Evolutionary conservation across 2,888 invertebrate genomes (phyloP), one percentile per base, ranked within the genome.

Genomic region (Apotomis capreana): DNA sequence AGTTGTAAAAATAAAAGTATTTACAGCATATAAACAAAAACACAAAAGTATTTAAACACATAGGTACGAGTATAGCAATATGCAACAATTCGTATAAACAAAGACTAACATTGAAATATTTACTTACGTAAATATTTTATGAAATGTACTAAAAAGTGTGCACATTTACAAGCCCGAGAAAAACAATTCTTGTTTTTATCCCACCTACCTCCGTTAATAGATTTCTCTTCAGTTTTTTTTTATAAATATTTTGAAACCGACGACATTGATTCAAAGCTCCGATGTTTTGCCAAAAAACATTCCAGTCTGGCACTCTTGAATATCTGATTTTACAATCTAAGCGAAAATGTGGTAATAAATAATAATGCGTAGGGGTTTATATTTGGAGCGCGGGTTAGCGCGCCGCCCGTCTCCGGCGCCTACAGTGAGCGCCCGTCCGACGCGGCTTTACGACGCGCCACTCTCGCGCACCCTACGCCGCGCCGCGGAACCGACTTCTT

Each of bases 301-400:
- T 85, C 81, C 81, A 79, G 79, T 62, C 78, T 76, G 78, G 76
- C 81, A 79, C 79, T 77, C 79, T 55, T 80, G 77, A 80, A 79
- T 83, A 84, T 87, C 78, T 78, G 79, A 86, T 83, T 87, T 88
- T 86, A 89, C 83, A 85, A 83, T 85, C 82, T 83, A 84, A 80
- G 75, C 81, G 84, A 87, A 88, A 86, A 87, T 86, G 83, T 86
- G 78, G 82, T 85, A 87, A 89, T 91, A 91, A 90, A 92, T 90
- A 87, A 90, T 88, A 90, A 86, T 84, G 85, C 84, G 86, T 83
- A 75, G 77, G 78, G 72, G 82, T 82, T 82, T 84, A 84, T 83
- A 81, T 83, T 80, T 81, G 83, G 84, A 80, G 73, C 78, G 70
- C 77, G 79, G 75, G 78, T 74, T 26, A 8, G 55, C 68, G 73